Conservation (phyloP, 2,113 vertebrate species). For the Proterorhinus semilunaris region DNA sequence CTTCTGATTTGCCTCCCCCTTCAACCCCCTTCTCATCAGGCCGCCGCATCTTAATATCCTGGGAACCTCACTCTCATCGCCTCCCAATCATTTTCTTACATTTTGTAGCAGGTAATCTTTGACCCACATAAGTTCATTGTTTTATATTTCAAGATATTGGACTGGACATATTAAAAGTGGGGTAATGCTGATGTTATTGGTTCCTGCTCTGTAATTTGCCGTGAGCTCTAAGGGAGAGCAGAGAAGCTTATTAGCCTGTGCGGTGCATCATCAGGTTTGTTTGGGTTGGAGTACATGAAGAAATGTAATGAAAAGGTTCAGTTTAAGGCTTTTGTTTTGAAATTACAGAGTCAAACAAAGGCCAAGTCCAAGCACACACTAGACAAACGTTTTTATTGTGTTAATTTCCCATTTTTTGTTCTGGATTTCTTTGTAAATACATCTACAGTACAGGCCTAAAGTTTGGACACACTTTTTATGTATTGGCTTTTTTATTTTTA, state of each 20-base stretch:
- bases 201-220: conserved; percentile 18
- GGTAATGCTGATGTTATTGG: conserved; percentile 46
- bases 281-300: conserved; percentile 1
- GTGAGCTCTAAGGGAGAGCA: conserved; percentile 29
- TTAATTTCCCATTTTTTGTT: too few species aligned
- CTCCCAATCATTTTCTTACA: conserved; percentile 15
- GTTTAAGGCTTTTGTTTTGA: not conserved
- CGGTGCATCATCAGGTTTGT: conserved; percentile 19
- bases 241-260: conserved; percentile 22
- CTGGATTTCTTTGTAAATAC: too few species aligned
- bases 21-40: conserved; percentile 47
- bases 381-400: too few species aligned
- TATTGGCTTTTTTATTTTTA: too few species aligned
- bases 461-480: too few species aligned
- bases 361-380: too few species aligned
- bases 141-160: conserved; percentile 54
- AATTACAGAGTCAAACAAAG: not conserved
- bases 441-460: too few species aligned
- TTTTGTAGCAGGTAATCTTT: conserved; percentile 48
- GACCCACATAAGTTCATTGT: conserved; percentile 46
- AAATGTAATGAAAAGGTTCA: not conserved
- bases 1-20: conserved; percentile 66
- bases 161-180: conserved; percentile 32
- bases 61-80: conserved; percentile 39
- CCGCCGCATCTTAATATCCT: conserved; percentile 62